Base-by-base conservation (phyloP, 2,113 vertebrate genomes). In the Hydropotes inermis region DNA sequence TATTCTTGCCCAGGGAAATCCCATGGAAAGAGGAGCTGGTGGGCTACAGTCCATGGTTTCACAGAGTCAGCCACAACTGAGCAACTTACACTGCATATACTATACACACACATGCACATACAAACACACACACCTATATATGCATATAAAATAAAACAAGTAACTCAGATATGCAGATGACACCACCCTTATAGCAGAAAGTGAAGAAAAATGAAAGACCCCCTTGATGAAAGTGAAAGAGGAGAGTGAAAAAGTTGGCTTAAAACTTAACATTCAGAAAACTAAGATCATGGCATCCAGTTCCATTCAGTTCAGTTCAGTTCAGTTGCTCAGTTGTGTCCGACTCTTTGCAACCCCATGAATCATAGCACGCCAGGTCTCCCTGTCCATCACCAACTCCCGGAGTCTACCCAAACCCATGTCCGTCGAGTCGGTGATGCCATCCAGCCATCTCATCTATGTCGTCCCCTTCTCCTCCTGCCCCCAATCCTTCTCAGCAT, bases 61-160 rank as follows among this genome's bases (percentile, higher is more conserved):
- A 70, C 9, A 70, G n/a, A 70, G n/a, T 39, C 0, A 0, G 5
- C 23, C n/a, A 39, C 19, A 70, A 70, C 67, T 70, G 67, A 70
- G 19, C 21, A 10, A 12, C n/a, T 70, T 39, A 23, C n/a, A 39
- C 19, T 70, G 23, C 19, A 39, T 70, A 23, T 39, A 39, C n/a
- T 70, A 39, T 39, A 23, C 10, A 58, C n/a, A 67, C 15, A 70
- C 7, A n/a, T 4, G 0, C 64, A 11, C 64, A 36, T 0, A 0
- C 19, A 36, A n/a, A 21, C 64, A 36, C n/a, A 21, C 55, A 25
- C 55, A 57, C 16, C 1, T 67, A 11, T 55, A 30, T 45, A 57
- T 85, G 14, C 55, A 23, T 67, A 78, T 0, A 86, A 55, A 13
- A 36, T 9, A 23, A n/a, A 93, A 89, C 21, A 70, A 36, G 21